Evolutionary conservation across 2,797 vertebrate species (phyloP).

Genomic region (Chlorospingus flavigularis): DNA sequence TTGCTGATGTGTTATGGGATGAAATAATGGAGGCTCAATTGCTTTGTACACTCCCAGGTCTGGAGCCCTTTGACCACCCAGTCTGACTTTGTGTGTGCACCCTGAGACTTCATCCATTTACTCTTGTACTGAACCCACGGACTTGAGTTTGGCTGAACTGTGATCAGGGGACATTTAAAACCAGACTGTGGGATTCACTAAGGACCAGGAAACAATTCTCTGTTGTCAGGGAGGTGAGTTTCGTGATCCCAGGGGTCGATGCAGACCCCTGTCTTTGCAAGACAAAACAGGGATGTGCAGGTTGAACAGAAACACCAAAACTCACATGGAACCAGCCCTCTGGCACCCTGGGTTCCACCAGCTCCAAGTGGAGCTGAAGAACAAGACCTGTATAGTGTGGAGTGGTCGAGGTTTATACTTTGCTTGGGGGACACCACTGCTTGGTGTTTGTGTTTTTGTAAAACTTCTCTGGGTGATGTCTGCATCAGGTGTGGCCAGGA

Average conservation of each 20-base stretch:
- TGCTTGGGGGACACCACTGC: not conserved
- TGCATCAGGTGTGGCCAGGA: not conserved
- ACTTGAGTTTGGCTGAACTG: not conserved
- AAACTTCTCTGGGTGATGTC: not conserved
- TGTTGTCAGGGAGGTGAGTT: not conserved
- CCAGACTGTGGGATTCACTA: not conserved
- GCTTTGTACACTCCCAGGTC: not conserved
- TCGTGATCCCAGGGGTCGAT: not conserved
- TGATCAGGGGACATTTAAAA: not conserved
- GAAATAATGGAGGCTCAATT: not conserved
- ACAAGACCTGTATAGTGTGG: not conserved
- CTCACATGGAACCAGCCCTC: not conserved
- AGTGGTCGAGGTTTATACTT: not conserved
- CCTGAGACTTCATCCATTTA: not conserved
- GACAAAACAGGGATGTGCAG: not conserved
- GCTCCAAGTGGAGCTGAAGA: not conserved
- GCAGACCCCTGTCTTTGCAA: not conserved
- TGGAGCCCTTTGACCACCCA: fast-evolving
- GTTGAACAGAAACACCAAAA: not conserved
- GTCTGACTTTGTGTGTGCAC: not conserved
- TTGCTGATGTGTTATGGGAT: not conserved
- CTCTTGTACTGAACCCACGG: not conserved
- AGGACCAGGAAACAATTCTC: not conserved
- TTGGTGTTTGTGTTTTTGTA: not conserved
- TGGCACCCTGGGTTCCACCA: not conserved